Conservation (phyloP, 2,113 vertebrate genomes). For the Lipotes vexillifer region DNA sequence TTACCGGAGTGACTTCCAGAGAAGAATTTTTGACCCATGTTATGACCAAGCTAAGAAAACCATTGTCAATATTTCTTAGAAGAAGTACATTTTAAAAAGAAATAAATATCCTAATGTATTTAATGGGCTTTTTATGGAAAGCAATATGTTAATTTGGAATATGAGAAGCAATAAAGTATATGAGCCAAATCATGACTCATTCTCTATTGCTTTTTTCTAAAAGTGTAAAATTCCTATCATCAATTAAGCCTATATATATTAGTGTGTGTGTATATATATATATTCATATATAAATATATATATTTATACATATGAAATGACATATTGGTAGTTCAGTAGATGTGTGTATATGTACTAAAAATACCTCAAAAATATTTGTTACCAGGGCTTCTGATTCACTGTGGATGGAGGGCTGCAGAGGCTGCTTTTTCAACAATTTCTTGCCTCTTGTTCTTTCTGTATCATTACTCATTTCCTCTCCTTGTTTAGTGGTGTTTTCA, state of each 20-base stretch:
- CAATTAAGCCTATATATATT: background rate
- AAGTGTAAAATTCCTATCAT: background rate
- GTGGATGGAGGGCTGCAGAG: background rate
- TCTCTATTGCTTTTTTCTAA: background rate
- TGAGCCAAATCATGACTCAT: background rate
- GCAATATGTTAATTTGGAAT: background rate
- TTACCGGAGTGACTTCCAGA: background rate
- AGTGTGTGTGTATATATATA: background rate
- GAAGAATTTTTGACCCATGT: background rate
- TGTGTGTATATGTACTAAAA: background rate
- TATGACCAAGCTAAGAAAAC: background rate
- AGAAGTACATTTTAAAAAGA: background rate
- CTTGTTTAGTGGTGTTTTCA: constrained; percentile 36
- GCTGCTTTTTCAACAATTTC: background rate
- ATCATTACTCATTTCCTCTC: constrained; percentile 59
- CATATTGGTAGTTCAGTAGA: background rate
- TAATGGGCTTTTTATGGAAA: background rate
- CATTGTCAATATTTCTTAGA: background rate
- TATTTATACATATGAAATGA: background rate
- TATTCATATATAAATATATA: background rate
- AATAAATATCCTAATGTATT: background rate
- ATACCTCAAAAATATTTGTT: background rate
- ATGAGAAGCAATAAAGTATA: background rate
- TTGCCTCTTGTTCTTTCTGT: background rate
- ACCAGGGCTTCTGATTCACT: background rate